Base-by-base conservation (phyloP, 1,140 invertebrate species). In the Ylistrum balloti region DNA sequence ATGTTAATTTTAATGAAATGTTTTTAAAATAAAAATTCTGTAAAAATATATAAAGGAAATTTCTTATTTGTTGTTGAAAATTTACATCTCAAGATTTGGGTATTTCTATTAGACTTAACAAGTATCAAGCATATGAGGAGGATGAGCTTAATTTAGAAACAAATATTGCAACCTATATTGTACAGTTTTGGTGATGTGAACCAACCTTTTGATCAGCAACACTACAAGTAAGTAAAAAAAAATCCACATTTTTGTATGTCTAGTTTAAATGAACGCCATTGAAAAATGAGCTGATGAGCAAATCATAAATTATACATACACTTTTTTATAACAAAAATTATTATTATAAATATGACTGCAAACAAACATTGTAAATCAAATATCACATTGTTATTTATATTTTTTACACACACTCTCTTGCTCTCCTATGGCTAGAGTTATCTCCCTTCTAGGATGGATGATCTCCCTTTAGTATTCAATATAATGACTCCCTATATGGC, bases 281-380 rank as follows among this genome's bases (percentile, higher is more conserved):
- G 45, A 56, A 56, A 41, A 56, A 20, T 56, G 45, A 56, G 45
- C 45, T 56, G 45, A 56, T 56, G 45, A 56, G 45, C 45, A 56
- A 56, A 56, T 56, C 45, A 56, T 56, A 56, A 56, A 56, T 56
- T 22, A 56, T 56, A 56, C 45, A 56, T 22, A 56, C 35, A 38
- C 13, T 38, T 3, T 11, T 56, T 11, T 56, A 56, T 56, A 56
- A 17, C 45, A 56, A 56, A 56, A 56, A 7, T 13, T 38, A 56
- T 13, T 38, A 56, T 56, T 56, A 56, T 56, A 56, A 56, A 56
- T 20, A 56, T 56, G 45, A 56, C 45, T 56, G 45, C 45, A 56
- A 56, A 56, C 22, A 56, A 11, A 56, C 45, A 56, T 56, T 56
- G 22, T 56, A 56, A 56, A 56, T 56, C 45, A 56, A 56, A 56